phyloP scores from a whole-genome alignment of 2,113 vertebrate genomes.

The Chamaea fasciata region DNA sequence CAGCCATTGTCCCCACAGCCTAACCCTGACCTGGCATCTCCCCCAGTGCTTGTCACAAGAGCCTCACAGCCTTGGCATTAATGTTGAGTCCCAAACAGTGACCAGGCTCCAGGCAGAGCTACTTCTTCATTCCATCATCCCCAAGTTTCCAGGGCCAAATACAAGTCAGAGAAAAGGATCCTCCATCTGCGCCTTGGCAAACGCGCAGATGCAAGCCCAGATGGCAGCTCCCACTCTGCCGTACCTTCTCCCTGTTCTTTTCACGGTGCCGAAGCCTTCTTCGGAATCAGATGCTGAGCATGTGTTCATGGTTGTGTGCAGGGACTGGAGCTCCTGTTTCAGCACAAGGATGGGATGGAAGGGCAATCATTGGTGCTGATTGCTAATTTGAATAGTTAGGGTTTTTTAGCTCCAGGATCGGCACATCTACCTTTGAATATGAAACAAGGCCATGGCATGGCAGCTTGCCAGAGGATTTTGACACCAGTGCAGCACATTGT shows the following conservation, averaged over 20 bases:
- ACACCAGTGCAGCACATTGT: neutral
- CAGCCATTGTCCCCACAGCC: neutral
- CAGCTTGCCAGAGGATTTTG: neutral
- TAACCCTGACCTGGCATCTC: neutral
- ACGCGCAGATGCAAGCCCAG: conserved; percentile 49
- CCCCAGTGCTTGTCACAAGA: neutral
- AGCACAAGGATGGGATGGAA: neutral
- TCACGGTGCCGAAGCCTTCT: conserved; percentile 37
- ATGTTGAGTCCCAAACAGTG: fast-evolving
- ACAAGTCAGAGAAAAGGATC: conserved; percentile 24
- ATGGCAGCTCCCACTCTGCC: conserved; percentile 61
- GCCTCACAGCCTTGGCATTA: neutral
- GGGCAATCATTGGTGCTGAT: neutral
- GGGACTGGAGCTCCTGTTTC: conserved; percentile 29
- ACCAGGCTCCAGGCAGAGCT: neutral
- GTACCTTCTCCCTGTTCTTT: conserved; percentile 67
- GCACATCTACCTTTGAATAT: neutral
- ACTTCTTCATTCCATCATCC: neutral
- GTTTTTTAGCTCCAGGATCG: neutral
- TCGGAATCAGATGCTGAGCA: conserved; percentile 22
- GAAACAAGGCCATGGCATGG: neutral
- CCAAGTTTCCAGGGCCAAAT: conserved; percentile 18
- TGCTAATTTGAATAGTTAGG: conserved; percentile 7
- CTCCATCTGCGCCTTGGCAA: conserved; percentile 44
- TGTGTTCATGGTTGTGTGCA: conserved; percentile 27